These are phyloP conservation scores for Drosophila lowei DNA, from an alignment of 1,140 invertebrate species.

Conservation along the genomic window DNA sequence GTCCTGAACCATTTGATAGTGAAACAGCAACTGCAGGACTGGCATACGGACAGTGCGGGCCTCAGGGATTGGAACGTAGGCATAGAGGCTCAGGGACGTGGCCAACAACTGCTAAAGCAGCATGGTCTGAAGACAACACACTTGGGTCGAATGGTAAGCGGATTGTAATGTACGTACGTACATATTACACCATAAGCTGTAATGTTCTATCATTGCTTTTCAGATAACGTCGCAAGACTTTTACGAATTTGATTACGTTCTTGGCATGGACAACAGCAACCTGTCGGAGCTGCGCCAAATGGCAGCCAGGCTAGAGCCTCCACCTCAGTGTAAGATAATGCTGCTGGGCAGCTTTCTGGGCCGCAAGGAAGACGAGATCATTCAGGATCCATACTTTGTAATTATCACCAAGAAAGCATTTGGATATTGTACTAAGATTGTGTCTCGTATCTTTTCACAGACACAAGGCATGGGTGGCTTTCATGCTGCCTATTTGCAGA, in stretches of 20 bases:
- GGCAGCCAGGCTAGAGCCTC: constrained; percentile 83
- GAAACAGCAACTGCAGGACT: constrained; percentile 86
- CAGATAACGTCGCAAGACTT: constrained; percentile 90
- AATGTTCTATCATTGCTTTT: too few relatives aligned
- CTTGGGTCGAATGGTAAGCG: constrained; percentile 86
- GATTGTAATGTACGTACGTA: too few relatives aligned
- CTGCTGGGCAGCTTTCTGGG: constrained; percentile 92
- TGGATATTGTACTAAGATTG: neutral
- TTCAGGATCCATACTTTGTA: constrained; percentile 95
- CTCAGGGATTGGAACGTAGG: constrained; percentile 93
- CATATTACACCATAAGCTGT: too few relatives aligned
- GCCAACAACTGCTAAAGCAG: constrained; percentile 86
- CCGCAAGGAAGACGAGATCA: constrained; percentile 87
- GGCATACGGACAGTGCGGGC: constrained; percentile 95
- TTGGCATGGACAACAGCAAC: constrained; percentile 94
- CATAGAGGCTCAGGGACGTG: constrained; percentile 89
- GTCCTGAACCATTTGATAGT: constrained; percentile 90
- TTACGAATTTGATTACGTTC: constrained; percentile 91
- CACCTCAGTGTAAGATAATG: constrained; percentile 87
- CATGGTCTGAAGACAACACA: constrained; percentile 87
- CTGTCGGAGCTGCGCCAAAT: constrained; percentile 87
- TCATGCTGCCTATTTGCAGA: constrained; percentile 57
- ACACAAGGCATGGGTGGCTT: constrained; percentile 60
- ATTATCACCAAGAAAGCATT: neutral
- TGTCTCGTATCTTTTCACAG: constrained; percentile 30